Percentiles rank a stretch among this genome's conserved stretches.
These are phyloP conservation scores for Anguilla pacifica DNA, from an alignment of 2,797 vertebrate species.

Conservation along the genomic window DNA sequence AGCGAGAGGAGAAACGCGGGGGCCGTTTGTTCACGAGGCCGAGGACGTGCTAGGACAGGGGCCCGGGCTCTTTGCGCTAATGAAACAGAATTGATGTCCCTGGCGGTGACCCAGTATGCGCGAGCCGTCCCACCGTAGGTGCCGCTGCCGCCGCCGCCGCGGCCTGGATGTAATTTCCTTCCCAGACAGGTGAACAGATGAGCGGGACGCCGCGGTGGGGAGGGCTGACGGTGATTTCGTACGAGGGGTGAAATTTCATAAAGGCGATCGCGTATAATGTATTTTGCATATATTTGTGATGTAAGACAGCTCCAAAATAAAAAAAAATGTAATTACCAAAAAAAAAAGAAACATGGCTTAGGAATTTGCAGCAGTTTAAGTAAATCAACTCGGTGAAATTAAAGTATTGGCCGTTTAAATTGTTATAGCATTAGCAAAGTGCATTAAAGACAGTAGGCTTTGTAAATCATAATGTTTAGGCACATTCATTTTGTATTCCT, in stretches of 20 bases:
- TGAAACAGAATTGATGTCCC: constrained; percentile 13
- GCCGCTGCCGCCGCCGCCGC: not conserved
- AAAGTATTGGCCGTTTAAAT: not conserved
- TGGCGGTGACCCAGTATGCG: not conserved
- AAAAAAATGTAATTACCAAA: not conserved
- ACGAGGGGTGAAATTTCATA: not conserved
- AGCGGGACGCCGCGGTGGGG: no score
- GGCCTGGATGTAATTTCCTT: not conserved
- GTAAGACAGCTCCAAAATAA: no score
- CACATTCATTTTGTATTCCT: not conserved
- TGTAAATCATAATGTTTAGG: not conserved
- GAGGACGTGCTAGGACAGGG: not conserved
- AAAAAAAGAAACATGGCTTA: not conserved
- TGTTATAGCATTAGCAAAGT: not conserved
- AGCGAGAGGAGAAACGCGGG: not conserved
- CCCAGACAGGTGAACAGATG: not conserved
- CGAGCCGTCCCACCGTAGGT: not conserved
- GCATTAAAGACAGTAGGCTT: not conserved
- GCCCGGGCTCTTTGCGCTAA: not conserved
- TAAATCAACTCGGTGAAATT: not conserved
- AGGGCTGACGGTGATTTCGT: not conserved
- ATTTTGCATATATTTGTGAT: no score
- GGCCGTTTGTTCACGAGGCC: not conserved
- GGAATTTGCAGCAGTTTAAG: not conserved
- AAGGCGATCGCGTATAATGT: not conserved